Evolutionary conservation across 2,797 vertebrate genomes (phyloP).

Genomic region (Dendrocincla tyrannina): DNA sequence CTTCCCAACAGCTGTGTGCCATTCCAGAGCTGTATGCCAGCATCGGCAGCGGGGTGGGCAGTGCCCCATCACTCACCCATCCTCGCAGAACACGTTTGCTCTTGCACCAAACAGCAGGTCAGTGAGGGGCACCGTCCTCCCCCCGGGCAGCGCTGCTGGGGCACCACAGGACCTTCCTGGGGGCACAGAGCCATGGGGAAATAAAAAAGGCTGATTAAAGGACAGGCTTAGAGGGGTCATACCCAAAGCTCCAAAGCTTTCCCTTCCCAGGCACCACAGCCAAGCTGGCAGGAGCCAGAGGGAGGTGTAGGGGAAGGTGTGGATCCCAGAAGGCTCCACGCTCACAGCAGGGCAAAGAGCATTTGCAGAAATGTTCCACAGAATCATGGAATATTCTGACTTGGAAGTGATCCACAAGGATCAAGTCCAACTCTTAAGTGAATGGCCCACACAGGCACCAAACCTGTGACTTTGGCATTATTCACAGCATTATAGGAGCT

Average conservation of each 20-base stretch:
- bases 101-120: conserved; percentile 46
- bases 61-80: conserved; percentile 54
- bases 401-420: too few species aligned
- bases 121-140: neutral
- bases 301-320: accelerated
- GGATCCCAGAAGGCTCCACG: accelerated
- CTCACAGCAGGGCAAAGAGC: neutral
- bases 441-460: too few species aligned
- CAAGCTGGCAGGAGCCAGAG: neutral
- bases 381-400: too few species aligned
- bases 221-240: neutral
- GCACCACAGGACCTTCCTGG: conserved; percentile 52
- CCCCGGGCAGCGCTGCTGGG: neutral
- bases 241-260: neutral
- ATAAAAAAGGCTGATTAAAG: neutral
- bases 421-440: too few species aligned
- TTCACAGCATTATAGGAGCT: too few species aligned
- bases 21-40: neutral
- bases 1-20: neutral
- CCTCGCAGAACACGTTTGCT: conserved; percentile 33
- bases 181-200: accelerated
- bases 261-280: accelerated
- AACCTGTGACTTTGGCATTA: too few species aligned
- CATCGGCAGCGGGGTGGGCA: neutral
- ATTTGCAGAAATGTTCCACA: neutral